Evolutionary conservation across 2,113 vertebrate genomes (phyloP), one percentile per base, ranked within the genome.

Genomic region (Laterallus jamaicensis): DNA sequence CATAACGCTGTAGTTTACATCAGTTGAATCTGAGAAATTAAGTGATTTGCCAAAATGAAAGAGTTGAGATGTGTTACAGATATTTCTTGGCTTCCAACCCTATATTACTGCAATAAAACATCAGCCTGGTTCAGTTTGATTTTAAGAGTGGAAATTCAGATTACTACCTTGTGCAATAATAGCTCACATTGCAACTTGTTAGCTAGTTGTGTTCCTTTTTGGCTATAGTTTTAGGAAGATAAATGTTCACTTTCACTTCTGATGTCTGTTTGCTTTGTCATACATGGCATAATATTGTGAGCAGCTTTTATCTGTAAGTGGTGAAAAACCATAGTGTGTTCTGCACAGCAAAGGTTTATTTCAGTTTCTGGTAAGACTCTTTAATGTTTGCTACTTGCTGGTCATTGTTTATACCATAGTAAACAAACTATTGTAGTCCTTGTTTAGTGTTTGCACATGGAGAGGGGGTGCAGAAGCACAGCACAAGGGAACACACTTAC

Each of bases 371-470:
- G 0, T 81, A 49, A 63, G 42, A 70, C 21, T 82, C 60, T 77
- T 69, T 28, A 78, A 37, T 42, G 47, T 83, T 82, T 85, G 56
- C 59, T 80, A 18, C 76, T 86, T 80, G 14, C 76, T 86, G 62
- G 15, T 87, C 39, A 49, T 9, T 78, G 56, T 69, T 86, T 88
- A 60, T 60, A 66, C 63, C 76, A 21, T 32, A 68, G 73, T 80
- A 77, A 88, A 75, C 15, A 31, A 77, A 62, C 40, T 71, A 24
- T 19, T 70, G 37, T 77, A 90, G 39, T 83, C 44, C 10, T 37
- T 91, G 67, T 83, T 96, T 90, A 70, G 9, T 92, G 86, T 92
- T 93, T 93, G 15, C 35, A 15, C 39, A 26, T 37, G 82, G 85
- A 81, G 88, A 88, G 56, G 52, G 68, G 7, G 42, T 86, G 68